phyloP scores from a whole-genome alignment of 2,797 vertebrate genomes.

The Chaetodon trifasciatus region DNA sequence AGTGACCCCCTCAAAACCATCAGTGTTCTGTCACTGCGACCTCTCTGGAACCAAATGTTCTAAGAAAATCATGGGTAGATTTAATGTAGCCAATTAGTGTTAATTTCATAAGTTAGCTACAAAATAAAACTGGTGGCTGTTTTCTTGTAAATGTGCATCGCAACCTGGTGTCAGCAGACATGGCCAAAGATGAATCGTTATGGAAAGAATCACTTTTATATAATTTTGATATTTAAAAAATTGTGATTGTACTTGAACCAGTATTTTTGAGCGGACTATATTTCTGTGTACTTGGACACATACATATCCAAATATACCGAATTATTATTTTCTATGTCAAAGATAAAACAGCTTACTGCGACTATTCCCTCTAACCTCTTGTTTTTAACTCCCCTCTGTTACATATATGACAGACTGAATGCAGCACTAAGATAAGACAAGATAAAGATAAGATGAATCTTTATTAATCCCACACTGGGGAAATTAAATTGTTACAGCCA shows the following conservation, averaged over 20 bases:
- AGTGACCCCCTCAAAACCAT: not conserved
- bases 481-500: too few species aligned
- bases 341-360: not conserved
- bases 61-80: not conserved
- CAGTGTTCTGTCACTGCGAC: not conserved
- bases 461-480: too few species aligned
- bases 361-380: not conserved
- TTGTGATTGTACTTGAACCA: not conserved
- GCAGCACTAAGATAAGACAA: not conserved
- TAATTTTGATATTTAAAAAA: too few species aligned
- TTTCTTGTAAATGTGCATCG: not conserved
- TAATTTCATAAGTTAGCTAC: not conserved
- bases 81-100: not conserved
- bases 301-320: too few species aligned
- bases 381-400: not conserved
- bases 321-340: not conserved
- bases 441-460: too few species aligned
- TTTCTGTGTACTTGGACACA: too few species aligned
- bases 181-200: not conserved
- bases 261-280: too few species aligned
- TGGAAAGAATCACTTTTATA: too few species aligned
- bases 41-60: not conserved
- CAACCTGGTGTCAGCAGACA: not conserved
- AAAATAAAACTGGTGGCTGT: too few species aligned
- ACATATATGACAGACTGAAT: not conserved